These are phyloP conservation scores for Geodia barretti DNA, from an alignment of 37 sponge, comb jelly and placozoan species.

Conservation along the genomic window DNA sequence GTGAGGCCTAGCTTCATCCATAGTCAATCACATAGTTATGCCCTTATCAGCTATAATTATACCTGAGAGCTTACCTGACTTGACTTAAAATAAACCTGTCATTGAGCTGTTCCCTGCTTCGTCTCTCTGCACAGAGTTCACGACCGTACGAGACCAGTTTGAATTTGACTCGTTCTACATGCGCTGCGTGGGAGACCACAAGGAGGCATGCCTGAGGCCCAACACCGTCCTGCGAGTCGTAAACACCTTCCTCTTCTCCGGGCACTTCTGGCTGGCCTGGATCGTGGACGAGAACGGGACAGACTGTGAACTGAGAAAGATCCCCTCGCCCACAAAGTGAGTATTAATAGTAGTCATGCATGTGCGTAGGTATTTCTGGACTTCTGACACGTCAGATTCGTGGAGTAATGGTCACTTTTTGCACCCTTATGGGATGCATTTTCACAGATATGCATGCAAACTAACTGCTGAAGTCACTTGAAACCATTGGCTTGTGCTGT, in stretches of 20 bases:
- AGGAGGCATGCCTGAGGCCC: slow-evolving; percentile 40
- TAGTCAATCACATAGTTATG: too few relatives aligned
- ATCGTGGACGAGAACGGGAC: slow-evolving; percentile 50
- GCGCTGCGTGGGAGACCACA: slow-evolving; percentile 32
- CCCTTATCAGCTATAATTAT: too few relatives aligned
- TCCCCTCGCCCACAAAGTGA: slow-evolving; percentile 44
- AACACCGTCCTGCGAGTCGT: slow-evolving; percentile 42
- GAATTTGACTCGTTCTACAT: slow-evolving; percentile 62
- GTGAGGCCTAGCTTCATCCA: too few relatives aligned
- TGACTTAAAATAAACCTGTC: background rate
- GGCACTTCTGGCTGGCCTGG: slow-evolving; percentile 62
- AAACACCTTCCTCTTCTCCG: slow-evolving; percentile 26
- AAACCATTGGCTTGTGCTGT: background rate
- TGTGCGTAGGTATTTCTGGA: too few relatives aligned
- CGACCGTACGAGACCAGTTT: slow-evolving; percentile 35
- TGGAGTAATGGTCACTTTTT: too few relatives aligned
- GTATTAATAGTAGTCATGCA: too few relatives aligned
- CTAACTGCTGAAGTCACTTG: too few relatives aligned
- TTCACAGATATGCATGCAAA: too few relatives aligned
- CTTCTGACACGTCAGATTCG: too few relatives aligned
- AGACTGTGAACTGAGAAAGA: slow-evolving; percentile 35
- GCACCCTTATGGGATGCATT: too few relatives aligned
- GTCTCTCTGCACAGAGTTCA: slow-evolving; percentile 55
- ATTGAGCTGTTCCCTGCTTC: background rate
- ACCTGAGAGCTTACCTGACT: too few relatives aligned